phyloP scores from a whole-genome alignment of 2,888 invertebrate genomes.

The Cataglyphis cursor region DNA sequence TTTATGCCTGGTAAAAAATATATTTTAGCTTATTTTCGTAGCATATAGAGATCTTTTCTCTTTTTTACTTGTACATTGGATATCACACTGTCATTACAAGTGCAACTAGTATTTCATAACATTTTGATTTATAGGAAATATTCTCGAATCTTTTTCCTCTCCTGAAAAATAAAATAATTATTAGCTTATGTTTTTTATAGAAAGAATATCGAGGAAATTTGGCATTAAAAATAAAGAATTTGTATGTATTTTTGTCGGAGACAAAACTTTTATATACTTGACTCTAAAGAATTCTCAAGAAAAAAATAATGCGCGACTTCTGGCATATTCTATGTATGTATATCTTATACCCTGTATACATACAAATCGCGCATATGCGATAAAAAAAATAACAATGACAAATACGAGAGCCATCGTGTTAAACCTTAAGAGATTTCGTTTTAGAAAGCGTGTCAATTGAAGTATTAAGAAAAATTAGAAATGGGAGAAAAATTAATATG shows the following conservation, averaged over 20 bases:
- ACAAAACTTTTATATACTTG: background rate
- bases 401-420: slow-evolving; percentile 33
- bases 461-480: slow-evolving; percentile 45
- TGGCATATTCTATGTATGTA: slow-evolving; percentile 10
- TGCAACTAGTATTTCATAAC: background rate
- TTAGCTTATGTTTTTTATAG: background rate
- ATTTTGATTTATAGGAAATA: background rate
- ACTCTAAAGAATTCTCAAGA: background rate
- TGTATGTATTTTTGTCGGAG: background rate
- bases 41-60: background rate
- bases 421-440: slow-evolving; percentile 42
- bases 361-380: background rate
- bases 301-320: slow-evolving; percentile 18
- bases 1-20: background rate
- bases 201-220: background rate
- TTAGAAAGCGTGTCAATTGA: slow-evolving; percentile 52
- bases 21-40: background rate
- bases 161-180: background rate
- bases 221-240: background rate
- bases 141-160: background rate
- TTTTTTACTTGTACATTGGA: background rate
- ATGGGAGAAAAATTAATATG: slow-evolving; percentile 19
- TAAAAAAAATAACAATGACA: slow-evolving; percentile 4
- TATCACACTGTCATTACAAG: background rate
- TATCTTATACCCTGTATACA: background rate